These are phyloP conservation scores for Centropus unirufus DNA, from an alignment of 2,113 vertebrate genomes.

Conservation along the genomic window DNA sequence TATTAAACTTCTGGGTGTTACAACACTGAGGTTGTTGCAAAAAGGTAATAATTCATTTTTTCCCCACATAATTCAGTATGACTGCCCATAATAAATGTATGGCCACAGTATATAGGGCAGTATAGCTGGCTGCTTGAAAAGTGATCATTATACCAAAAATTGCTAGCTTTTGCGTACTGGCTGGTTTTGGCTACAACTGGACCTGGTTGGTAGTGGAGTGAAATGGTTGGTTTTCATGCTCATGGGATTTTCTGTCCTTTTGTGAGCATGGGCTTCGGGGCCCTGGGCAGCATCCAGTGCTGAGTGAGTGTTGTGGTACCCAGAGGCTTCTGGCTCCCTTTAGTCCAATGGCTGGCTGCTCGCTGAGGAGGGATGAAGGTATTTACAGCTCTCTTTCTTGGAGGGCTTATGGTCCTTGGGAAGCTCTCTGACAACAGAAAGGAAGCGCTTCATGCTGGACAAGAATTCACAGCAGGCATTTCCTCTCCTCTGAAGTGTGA, in stretches of 20 bases:
- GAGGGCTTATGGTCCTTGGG: not conserved
- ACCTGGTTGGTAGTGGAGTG: rapidly evolving
- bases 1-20: not conserved
- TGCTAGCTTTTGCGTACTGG: not conserved
- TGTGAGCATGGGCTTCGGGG: rapidly evolving
- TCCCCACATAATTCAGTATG: not conserved
- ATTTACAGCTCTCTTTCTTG: not conserved
- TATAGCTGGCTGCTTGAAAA: not conserved
- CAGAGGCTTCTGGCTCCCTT: not conserved
- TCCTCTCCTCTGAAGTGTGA: conserved; percentile 20
- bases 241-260: not conserved
- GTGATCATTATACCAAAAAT: not conserved
- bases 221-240: not conserved
- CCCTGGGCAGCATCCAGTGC: not conserved
- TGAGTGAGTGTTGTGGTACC: not conserved
- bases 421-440: not conserved
- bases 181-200: not conserved
- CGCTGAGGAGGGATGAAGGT: not conserved
- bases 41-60: not conserved
- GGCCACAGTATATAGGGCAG: not conserved
- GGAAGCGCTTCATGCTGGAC: not conserved
- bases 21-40: not conserved
- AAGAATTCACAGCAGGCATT: conserved; percentile 24
- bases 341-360: not conserved
- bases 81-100: not conserved